Evolutionary conservation across 64 coral and sea anemone genomes (phyloP).

Genomic region (Stylophora pistillata): DNA sequence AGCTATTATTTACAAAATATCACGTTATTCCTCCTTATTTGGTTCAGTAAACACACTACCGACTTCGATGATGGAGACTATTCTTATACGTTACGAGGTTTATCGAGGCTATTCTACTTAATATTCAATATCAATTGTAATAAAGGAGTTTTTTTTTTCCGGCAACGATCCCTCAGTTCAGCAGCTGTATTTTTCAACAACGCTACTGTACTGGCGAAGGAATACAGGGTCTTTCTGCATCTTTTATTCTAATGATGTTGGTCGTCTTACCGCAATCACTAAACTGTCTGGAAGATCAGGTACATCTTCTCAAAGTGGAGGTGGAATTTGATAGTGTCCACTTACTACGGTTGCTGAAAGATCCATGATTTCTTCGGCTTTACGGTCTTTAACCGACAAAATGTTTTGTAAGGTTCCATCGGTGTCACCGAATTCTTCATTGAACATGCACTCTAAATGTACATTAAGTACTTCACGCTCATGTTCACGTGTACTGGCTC

Average conservation of each 20-base stretch:
- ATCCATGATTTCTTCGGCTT: conserved; percentile 49
- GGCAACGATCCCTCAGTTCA: conserved; percentile 66
- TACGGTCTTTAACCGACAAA: conserved; percentile 50
- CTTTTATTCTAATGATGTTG: conserved; percentile 48
- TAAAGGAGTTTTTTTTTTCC: too few species aligned
- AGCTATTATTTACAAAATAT: too few species aligned
- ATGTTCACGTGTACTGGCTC: conserved; percentile 21
- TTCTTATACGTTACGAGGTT: too few species aligned
- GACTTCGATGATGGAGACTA: too few species aligned
- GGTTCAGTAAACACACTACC: too few species aligned
- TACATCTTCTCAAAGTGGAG: conserved; percentile 62
- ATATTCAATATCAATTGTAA: too few species aligned
- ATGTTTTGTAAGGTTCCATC: background rate
- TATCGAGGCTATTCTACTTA: too few species aligned
- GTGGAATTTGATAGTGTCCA: conserved; percentile 60
- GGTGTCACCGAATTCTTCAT: conserved; percentile 38
- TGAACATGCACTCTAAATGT: conserved; percentile 35
- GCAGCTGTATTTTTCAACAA: conserved; percentile 60
- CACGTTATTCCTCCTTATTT: too few species aligned
- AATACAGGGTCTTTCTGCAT: conserved; percentile 59
- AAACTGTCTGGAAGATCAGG: conserved; percentile 73
- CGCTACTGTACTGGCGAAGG: conserved; percentile 33
- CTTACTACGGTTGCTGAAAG: conserved; percentile 27
- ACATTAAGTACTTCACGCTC: background rate
- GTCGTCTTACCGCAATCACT: conserved; percentile 48